Conservation (phyloP, 2,888 invertebrate species). For the Cheilosia soror region DNA sequence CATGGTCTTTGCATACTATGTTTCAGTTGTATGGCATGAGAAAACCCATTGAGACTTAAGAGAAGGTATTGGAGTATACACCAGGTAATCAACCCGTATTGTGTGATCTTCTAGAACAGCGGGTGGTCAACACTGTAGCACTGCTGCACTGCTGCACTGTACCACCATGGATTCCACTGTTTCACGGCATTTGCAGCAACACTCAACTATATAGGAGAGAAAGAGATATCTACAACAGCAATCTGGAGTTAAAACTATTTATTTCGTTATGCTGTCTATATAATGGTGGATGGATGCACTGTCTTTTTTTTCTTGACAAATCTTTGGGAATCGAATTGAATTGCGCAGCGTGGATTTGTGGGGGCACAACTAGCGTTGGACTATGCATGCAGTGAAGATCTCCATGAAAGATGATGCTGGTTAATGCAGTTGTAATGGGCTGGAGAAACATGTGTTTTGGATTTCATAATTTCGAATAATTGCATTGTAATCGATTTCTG, state of each 20-base stretch:
- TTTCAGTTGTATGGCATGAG: conserved; percentile 50
- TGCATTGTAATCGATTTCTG: conserved; percentile 57
- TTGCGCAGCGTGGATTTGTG: conserved; percentile 45
- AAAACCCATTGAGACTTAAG: conserved; percentile 29
- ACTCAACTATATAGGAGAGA: conserved; percentile 14
- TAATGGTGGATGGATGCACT: conserved; percentile 51
- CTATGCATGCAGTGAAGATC: conserved; percentile 57
- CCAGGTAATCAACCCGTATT: conserved; percentile 74
- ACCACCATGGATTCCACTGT: conserved; percentile 34
- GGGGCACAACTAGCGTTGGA: conserved; percentile 47
- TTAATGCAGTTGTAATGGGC: conserved; percentile 70
- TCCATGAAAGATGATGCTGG: conserved; percentile 56
- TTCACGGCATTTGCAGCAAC: not conserved
- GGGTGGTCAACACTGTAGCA: conserved; percentile 69
- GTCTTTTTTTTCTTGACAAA: conserved; percentile 50
- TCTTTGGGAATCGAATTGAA: conserved; percentile 59
- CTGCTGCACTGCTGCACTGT: conserved; percentile 5
- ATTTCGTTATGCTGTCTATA: conserved; percentile 54
- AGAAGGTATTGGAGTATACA: conserved; percentile 62
- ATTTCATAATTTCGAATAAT: conserved; percentile 70
- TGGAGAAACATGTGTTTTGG: conserved; percentile 67
- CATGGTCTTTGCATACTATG: conserved; percentile 61
- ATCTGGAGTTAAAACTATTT: conserved; percentile 43
- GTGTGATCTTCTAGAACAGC: conserved; percentile 71
- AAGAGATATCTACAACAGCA: not conserved